Conservation (phyloP, 2,113 vertebrate species). For the Zootoca vivipara region DNA sequence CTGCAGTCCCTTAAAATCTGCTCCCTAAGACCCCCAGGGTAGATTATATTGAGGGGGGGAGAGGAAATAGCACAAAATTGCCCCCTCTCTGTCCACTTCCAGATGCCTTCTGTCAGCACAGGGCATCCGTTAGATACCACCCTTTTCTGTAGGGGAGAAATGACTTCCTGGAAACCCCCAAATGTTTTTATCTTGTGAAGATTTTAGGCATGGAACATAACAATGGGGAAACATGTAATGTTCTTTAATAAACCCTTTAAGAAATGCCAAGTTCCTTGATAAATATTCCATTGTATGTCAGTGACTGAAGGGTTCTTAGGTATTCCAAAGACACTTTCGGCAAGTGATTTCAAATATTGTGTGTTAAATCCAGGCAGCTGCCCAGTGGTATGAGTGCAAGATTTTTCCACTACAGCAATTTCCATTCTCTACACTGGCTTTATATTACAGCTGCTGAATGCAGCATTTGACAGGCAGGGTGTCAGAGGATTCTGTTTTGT, state of each 20-base stretch:
- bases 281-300: neutral
- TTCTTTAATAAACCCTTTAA: neutral
- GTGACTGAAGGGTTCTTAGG: neutral
- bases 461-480: neutral
- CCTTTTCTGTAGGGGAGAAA: neutral
- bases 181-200: neutral
- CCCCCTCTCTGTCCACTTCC: too few relatives aligned
- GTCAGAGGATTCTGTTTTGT: neutral
- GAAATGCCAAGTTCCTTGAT: neutral
- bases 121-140: too few relatives aligned
- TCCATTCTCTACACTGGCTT: slow-evolving; percentile 1
- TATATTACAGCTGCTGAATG: slow-evolving; percentile 12
- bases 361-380: neutral
- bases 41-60: too few relatives aligned
- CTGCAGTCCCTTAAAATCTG: too few relatives aligned
- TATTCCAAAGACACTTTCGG: neutral
- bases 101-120: too few relatives aligned
- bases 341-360: neutral
- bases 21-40: too few relatives aligned
- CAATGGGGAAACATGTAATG: neutral
- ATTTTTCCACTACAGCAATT: slow-evolving; percentile 2
- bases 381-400: neutral
- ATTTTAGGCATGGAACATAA: neutral
- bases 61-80: too few relatives aligned
- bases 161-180: neutral